Evolutionary conservation across 2,888 invertebrate genomes (phyloP), one percentile per base, ranked within the genome.

Genomic region (Baccha elongata): DNA sequence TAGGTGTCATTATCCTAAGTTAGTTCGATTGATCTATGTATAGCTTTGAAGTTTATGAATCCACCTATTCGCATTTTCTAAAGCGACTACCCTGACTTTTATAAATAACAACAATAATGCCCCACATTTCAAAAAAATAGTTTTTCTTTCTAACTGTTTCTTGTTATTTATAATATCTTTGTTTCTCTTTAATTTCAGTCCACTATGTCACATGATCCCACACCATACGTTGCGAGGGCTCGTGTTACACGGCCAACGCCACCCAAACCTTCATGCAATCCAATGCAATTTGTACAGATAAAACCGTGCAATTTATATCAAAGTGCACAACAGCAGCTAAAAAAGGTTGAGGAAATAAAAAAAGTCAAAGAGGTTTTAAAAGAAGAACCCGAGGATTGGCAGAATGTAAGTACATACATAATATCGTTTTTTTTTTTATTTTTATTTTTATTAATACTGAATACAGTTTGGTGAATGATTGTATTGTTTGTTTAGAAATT

Each of bases 341-440:
- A 96, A 87, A 94, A 95, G 87, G 96, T 95, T 53, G 96, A 97
- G 90, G 95, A 96, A 90, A 95, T 96, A 72, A 96, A 96, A 91
- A 94, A 95, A 87, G 94, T 95, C 65, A 95, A 96, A 88, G 95
- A 96, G 87, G 94, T 95, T 81, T 92, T 94, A 76, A 94, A 95
- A 87, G 96, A 96, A 89, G 95, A 96, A 87, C 95, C 95, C 85
- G 97, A 97, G 91, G 97, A 97, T 89, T 97, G 97, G 97, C 97
- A 97, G 92, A 95, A 95, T 92, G 97, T 97, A 91, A 93, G 94
- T 91, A 86, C 15, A 23, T 40, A 21, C 32, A 19, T 40, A 58
- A 21, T 44, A 44, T 17, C 37, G 15, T 29, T 35, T 40, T n/a
- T n/a, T 53, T 15, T 17, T 44, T n/a, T n/a, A n/a, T n/a, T n/a